phyloP scores from a whole-genome alignment of 1,140 invertebrate species.

The Sweltsa coloradensis region DNA sequence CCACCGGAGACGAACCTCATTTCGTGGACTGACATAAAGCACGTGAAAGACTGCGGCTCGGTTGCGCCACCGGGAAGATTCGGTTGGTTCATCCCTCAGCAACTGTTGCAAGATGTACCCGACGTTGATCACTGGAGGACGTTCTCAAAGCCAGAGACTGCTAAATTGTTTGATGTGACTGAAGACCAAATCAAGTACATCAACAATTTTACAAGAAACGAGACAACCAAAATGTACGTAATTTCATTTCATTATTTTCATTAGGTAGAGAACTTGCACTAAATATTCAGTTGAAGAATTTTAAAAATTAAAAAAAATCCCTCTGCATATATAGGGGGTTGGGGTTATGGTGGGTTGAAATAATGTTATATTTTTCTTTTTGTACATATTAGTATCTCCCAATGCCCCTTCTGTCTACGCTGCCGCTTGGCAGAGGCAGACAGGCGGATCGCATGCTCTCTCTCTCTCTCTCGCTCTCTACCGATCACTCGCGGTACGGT shows the following conservation, averaged over 20 bases:
- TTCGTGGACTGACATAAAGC: constrained; percentile 26
- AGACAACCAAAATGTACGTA: constrained; percentile 14
- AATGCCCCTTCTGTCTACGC: neutral
- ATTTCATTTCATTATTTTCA: too few species aligned
- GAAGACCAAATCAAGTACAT: constrained; percentile 18
- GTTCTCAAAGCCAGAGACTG: constrained; percentile 31
- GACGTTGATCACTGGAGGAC: constrained; percentile 35
- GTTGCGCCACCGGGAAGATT: constrained; percentile 48
- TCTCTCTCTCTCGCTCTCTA: too few species aligned
- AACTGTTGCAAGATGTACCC: constrained; percentile 23
- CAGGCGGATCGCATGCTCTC: too few species aligned
- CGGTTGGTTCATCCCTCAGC: constrained; percentile 54
- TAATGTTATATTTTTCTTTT: neutral
- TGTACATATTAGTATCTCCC: neutral
- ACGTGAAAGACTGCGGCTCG: constrained; percentile 44
- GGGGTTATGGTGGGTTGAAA: too few species aligned
- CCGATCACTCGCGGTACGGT: too few species aligned
- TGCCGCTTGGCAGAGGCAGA: too few species aligned
- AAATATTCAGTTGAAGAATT: too few species aligned
- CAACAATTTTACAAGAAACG: constrained; percentile 12
- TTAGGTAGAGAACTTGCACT: too few species aligned
- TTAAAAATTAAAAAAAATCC: too few species aligned
- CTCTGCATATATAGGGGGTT: too few species aligned
- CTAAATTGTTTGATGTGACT: constrained; percentile 32
- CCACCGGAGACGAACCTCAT: constrained; percentile 39